A percentile compares a stretch with the other conserved stretches of the same genome.
Conservation (phyloP, 2,888 invertebrate species). For the Epistrophe eligans region DNA sequence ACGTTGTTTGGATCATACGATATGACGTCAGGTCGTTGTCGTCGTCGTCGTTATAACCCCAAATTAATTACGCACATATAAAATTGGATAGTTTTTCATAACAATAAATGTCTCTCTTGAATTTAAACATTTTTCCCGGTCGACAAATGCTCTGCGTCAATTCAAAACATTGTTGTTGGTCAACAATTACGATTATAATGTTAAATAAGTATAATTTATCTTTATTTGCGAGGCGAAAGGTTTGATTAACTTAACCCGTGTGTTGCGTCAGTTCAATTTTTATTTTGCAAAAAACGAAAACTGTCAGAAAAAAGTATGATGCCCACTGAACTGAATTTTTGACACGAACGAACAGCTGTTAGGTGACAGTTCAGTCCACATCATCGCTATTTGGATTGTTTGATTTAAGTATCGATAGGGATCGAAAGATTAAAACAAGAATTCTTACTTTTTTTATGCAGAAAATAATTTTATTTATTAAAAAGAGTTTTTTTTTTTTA, state of each 20-base stretch:
- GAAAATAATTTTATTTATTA: too few relatives aligned
- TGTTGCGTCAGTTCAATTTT: conserved; percentile 69
- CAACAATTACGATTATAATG: conserved; percentile 60
- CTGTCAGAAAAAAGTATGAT: conserved; percentile 1
- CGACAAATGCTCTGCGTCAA: conserved; percentile 40
- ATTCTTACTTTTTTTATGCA: too few relatives aligned
- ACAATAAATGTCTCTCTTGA: conserved; percentile 61
- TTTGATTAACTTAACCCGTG: conserved; percentile 52
- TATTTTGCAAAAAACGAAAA: conserved; percentile 55
- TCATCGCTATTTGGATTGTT: conserved; percentile 50
- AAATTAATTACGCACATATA: conserved; percentile 75
- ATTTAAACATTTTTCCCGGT: conserved; percentile 62
- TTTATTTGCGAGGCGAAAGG: conserved; percentile 33
- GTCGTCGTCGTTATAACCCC: conserved; percentile 64
- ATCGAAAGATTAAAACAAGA: too few relatives aligned
- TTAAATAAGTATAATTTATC: conserved; percentile 36
- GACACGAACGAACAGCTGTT: conserved; percentile 44
- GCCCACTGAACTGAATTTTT: conserved; percentile 57
- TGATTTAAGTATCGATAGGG: neutral
- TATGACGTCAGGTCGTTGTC: conserved; percentile 80
- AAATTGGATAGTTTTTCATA: conserved; percentile 67
- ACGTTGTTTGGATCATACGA: conserved; percentile 82
- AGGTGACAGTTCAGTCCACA: conserved; percentile 47
- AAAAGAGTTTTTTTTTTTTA: too few relatives aligned
- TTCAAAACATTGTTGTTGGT: conserved; percentile 60